Conservation (phyloP, 2,888 invertebrate genomes). For the Netelia fuscicornis region DNA sequence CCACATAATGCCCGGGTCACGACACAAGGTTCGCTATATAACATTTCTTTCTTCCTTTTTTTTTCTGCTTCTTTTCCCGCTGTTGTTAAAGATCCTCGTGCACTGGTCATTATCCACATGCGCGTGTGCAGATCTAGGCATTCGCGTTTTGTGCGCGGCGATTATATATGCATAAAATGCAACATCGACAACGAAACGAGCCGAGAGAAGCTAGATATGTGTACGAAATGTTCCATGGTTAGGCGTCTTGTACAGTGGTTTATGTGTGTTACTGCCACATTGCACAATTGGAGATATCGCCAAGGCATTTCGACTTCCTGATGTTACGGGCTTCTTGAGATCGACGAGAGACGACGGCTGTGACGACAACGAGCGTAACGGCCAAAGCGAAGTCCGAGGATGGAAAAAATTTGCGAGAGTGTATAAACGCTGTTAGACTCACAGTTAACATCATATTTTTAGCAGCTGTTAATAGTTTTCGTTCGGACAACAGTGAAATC, state of each 20-base stretch:
- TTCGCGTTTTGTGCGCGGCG: constrained; percentile 56
- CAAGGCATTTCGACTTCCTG: constrained; percentile 75
- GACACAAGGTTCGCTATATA: constrained; percentile 13
- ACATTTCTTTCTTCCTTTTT: constrained; percentile 10
- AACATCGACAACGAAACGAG: constrained; percentile 67
- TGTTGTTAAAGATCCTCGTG: constrained; percentile 2
- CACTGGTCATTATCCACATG: constrained; percentile 45
- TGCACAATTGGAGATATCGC: constrained; percentile 71
- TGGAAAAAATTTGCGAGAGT: constrained; percentile 53
- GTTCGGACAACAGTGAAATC: constrained; percentile 42
- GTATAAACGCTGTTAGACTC: constrained; percentile 51
- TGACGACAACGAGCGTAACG: constrained; percentile 64
- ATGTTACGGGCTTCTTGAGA: constrained; percentile 72
- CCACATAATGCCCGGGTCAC: constrained; percentile 33
- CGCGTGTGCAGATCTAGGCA: constrained; percentile 50
- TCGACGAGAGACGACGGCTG: constrained; percentile 67
- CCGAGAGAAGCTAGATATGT: constrained; percentile 12
- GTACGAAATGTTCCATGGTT: constrained; percentile 47
- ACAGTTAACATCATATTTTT: constrained; percentile 51
- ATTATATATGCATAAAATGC: constrained; percentile 14
- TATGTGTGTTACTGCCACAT: constrained; percentile 60
- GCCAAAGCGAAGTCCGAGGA: constrained; percentile 55
- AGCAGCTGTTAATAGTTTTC: constrained; percentile 17
- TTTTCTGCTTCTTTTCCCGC: constrained; percentile 5
- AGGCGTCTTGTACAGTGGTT: neutral